Evolutionary conservation across 2,888 invertebrate genomes (phyloP).

Genomic region (Hipparchia semele): DNA sequence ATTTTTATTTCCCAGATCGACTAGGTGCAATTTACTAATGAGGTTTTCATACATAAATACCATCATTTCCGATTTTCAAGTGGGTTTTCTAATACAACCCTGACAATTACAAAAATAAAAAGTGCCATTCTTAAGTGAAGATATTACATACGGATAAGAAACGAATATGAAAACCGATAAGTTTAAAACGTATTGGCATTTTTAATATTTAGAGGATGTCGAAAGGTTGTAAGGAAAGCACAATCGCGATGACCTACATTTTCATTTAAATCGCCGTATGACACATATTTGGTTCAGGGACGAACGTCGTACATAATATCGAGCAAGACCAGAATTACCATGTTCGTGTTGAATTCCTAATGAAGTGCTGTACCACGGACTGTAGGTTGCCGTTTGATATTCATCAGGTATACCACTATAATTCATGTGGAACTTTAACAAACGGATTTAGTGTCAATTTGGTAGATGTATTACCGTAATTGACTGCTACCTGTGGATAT

Average conservation of each 20-base stretch:
- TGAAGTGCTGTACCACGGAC: slow-evolving; percentile 34
- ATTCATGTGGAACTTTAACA: slow-evolving; percentile 22
- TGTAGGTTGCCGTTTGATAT: slow-evolving; percentile 42
- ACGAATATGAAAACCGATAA: too few relatives aligned
- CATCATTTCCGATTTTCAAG: too few relatives aligned
- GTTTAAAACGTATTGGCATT: background rate
- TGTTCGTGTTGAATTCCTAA: slow-evolving; percentile 44
- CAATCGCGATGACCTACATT: slow-evolving; percentile 26
- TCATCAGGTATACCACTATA: slow-evolving; percentile 23
- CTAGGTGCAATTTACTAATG: too few relatives aligned
- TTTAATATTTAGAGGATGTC: background rate
- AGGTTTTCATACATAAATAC: too few relatives aligned
- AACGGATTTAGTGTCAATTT: slow-evolving; percentile 3
- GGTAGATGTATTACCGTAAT: background rate
- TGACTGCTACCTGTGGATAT: background rate
- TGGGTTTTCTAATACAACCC: too few relatives aligned
- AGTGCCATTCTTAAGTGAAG: too few relatives aligned
- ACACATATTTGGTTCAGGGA: slow-evolving; percentile 48
- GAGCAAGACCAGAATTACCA: slow-evolving; percentile 55
- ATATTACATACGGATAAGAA: too few relatives aligned
- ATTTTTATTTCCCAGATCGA: too few relatives aligned
- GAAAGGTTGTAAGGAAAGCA: slow-evolving; percentile 15
- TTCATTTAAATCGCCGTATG: slow-evolving; percentile 18
- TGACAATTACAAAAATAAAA: too few relatives aligned
- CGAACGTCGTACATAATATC: slow-evolving; percentile 57